These are phyloP conservation scores for Malacosoma neustria DNA, from an alignment of 2,888 invertebrate species.

Conservation along the genomic window DNA sequence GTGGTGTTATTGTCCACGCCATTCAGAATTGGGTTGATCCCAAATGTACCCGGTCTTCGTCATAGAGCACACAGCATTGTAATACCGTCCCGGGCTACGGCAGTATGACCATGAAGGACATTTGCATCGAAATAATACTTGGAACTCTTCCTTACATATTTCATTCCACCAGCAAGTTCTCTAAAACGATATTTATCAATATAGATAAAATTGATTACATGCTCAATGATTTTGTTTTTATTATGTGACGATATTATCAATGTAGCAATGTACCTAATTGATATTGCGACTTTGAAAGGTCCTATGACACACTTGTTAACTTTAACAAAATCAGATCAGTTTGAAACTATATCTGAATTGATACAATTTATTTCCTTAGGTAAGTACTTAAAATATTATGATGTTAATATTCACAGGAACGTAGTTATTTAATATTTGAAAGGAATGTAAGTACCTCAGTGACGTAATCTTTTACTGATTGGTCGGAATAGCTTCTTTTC, in stretches of 20 bases:
- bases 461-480: constrained; percentile 86
- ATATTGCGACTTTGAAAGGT: background rate
- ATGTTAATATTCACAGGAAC: too few species aligned
- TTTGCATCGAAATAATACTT: constrained; percentile 88
- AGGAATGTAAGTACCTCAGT: constrained; percentile 78
- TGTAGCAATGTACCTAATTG: background rate
- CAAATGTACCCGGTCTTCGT: constrained; percentile 93
- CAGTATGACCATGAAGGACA: constrained; percentile 93
- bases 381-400: too few species aligned
- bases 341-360: too few species aligned
- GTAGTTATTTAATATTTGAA: background rate
- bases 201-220: background rate
- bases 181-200: constrained; percentile 47
- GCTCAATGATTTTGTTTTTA: background rate
- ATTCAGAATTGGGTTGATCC: constrained; percentile 81
- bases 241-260: constrained; percentile 1
- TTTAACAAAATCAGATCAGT: too few species aligned
- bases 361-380: too few species aligned
- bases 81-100: constrained; percentile 90
- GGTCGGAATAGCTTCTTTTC: constrained; percentile 86
- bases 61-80: constrained; percentile 93
- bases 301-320: too few species aligned
- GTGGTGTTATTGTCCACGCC: constrained; percentile 43
- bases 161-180: constrained; percentile 96
- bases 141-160: constrained; percentile 94